Base-by-base conservation (phyloP, 2,797 vertebrate species). In the Momotus momota region DNA sequence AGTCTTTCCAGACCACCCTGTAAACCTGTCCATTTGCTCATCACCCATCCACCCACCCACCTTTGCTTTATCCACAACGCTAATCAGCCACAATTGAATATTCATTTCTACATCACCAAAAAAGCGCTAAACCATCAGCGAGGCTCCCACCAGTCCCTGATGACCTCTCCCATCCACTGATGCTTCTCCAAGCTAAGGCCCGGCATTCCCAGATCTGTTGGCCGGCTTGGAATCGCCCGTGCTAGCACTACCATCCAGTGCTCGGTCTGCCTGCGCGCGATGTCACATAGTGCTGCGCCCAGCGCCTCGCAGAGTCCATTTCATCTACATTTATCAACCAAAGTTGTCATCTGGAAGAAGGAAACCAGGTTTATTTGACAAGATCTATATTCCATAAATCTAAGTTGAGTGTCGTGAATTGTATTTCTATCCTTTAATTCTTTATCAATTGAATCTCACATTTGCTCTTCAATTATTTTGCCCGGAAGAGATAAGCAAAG, bases 351-450 rank as follows among this genome's bases (percentile, higher is more conserved):
- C 88, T 25, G 70, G 26, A 95, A 96, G 84, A 95, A 96, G 71
- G 92, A 92, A 92, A 93, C 85, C 81, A 26, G 67, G 88, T 93
- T 94, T 92, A 93, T 96, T 95, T 94, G 94, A 96, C 95, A 96
- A 87, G 88, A 95, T 94, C 91, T 90, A 82, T 91, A 94, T 78
- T 94, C 61, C 92, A 93, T 91, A 93, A 94, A 96, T 96, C 79
- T 88, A 87, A 55, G 64, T 15, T 70, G 94, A 96, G 72, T 61
- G 79, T 61, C 72, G 81, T 7, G 2, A 94, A 89, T 92, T 95
- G 31, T 72, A 93, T 83, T 94, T 93, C 90, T 88, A 54, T 35
- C 75, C 65, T 86, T 93, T 93, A 96, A 94, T 96, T 96, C 81
- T 71, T 78, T 78, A 93, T 87, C 91, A 81, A 7, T 87, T 65